Conservation (phyloP, 1,140 invertebrate species). For the Sesamia nonagrioides region DNA sequence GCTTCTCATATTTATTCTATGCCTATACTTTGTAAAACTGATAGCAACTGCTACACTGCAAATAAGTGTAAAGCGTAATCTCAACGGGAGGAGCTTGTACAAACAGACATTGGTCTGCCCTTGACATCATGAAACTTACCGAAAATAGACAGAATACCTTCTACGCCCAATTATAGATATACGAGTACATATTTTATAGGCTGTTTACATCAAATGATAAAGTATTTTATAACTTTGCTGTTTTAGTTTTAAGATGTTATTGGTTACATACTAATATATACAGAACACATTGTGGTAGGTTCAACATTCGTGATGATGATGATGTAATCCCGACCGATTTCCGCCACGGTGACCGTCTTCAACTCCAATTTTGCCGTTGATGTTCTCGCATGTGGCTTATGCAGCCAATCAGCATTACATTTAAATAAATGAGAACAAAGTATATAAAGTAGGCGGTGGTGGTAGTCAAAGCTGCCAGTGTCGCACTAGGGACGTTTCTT, state of each 20-base stretch:
- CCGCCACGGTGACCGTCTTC: too few relatives aligned
- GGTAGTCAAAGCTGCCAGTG: too few relatives aligned
- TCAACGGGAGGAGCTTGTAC: not conserved
- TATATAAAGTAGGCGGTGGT: too few relatives aligned
- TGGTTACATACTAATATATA: too few relatives aligned
- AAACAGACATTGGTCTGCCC: slow-evolving; percentile 49
- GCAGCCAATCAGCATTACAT: too few relatives aligned
- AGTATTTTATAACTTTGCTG: not conserved
- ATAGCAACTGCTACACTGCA: not conserved
- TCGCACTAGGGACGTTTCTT: too few relatives aligned
- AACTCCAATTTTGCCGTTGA: too few relatives aligned
- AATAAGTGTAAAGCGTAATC: not conserved
- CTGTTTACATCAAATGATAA: slow-evolving; percentile 11
- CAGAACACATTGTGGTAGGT: too few relatives aligned
- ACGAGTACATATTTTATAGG: not conserved
- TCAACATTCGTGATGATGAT: too few relatives aligned
- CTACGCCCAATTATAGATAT: not conserved
- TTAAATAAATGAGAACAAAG: too few relatives aligned
- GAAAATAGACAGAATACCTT: not conserved
- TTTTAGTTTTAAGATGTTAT: not conserved
- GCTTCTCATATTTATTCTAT: not conserved
- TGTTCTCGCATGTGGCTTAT: too few relatives aligned
- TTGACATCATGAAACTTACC: slow-evolving; percentile 32
- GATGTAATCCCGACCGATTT: too few relatives aligned
- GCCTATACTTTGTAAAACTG: not conserved